Percentiles rank a stretch among this genome's conserved stretches.
Conservation (phyloP, 2,888 invertebrate genomes). For the Diarsia dahlii region DNA sequence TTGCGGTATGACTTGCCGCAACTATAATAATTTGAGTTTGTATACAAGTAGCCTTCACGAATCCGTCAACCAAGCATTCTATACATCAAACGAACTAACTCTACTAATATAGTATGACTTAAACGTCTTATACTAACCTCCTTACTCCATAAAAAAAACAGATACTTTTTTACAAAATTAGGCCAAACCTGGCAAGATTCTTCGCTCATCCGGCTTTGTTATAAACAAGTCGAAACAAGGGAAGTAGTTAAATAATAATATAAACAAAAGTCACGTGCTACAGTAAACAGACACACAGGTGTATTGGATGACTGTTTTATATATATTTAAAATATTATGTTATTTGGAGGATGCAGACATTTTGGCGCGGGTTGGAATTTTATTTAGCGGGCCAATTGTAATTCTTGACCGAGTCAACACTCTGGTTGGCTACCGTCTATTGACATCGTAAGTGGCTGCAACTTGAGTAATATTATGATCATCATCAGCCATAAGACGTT, state of each 20-base stretch:
- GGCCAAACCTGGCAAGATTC: conserved; percentile 20
- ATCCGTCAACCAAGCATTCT: too few relatives aligned
- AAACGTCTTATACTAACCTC: background rate
- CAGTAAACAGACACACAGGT: conserved; percentile 43
- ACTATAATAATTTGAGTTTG: too few relatives aligned
- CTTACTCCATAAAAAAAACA: background rate
- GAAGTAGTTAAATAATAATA: conserved; percentile 46
- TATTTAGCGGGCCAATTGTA: too few relatives aligned
- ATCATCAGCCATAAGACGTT: too few relatives aligned
- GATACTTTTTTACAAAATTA: conserved; percentile 3
- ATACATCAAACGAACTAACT: too few relatives aligned
- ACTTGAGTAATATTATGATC: too few relatives aligned
- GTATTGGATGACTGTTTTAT: background rate
- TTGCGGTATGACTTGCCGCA: too few relatives aligned
- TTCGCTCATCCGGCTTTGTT: conserved; percentile 30
- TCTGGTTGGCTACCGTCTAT: too few relatives aligned
- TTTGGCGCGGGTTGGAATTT: conserved; percentile 10
- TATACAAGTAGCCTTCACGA: too few relatives aligned
- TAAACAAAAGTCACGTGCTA: conserved; percentile 44
- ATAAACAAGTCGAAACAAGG: conserved; percentile 41
- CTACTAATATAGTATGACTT: background rate
- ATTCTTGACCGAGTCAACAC: too few relatives aligned
- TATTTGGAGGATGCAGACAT: conserved; percentile 7
- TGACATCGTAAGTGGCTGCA: too few relatives aligned
- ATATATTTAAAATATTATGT: background rate